A percentile compares a stretch with the other conserved stretches of the same genome.
Evolutionary conservation across 2,113 vertebrate species (phyloP).

Genomic region (Poeciliopsis occidentalis): DNA sequence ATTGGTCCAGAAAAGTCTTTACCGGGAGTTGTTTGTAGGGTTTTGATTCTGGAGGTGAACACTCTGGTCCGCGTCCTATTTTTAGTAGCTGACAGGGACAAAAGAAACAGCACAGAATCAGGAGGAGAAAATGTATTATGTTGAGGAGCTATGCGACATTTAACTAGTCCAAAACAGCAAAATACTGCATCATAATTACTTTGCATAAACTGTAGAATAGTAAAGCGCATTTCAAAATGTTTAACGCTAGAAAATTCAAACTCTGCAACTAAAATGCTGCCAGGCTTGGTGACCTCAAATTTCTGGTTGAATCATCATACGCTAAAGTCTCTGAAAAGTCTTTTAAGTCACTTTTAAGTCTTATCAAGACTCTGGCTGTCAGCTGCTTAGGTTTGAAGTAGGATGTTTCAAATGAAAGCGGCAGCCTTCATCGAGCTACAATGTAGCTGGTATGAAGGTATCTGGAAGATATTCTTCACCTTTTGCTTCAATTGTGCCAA

Average conservation of each 20-base stretch:
- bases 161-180: neutral
- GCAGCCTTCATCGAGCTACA: no score
- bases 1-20: slow-evolving; percentile 61
- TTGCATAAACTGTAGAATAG: neutral
- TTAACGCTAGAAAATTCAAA: neutral
- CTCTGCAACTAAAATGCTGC: neutral
- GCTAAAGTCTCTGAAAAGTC: neutral
- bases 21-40: slow-evolving; percentile 70
- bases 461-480: no score
- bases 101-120: slow-evolving; percentile 44
- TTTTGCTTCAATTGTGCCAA: no score
- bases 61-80: slow-evolving; percentile 68
- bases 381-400: neutral
- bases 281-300: neutral
- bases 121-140: slow-evolving; percentile 17
- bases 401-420: no score
- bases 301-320: neutral
- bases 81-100: slow-evolving; percentile 65
- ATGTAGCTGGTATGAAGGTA: no score
- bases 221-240: neutral
- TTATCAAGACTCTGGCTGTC: neutral
- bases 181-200: neutral
- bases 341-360: neutral
- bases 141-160: neutral
- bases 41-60: slow-evolving; percentile 30